These are phyloP conservation scores for Metallyticus violacea DNA, from an alignment of 2,888 invertebrate genomes.

Conservation along the genomic window DNA sequence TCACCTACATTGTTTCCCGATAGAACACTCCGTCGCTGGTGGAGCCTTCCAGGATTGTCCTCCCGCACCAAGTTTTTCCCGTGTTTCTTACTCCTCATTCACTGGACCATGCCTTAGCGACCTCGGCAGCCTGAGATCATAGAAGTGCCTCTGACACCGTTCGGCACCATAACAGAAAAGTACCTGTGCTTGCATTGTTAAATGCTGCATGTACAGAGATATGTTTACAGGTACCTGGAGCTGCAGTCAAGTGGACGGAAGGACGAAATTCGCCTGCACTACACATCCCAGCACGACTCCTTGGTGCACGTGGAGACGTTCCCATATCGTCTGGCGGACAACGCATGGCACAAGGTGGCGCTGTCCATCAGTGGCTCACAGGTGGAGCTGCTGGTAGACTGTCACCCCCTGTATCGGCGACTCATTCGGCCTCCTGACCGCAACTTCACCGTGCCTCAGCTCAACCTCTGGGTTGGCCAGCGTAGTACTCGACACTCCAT, in stretches of 20 bases:
- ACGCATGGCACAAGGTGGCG: constrained; percentile 84
- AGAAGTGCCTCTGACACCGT: no score
- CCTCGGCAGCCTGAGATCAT: no score
- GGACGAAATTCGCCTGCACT: constrained; percentile 82
- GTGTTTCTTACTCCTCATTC: no score
- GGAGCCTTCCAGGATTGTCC: no score
- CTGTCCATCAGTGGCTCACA: constrained; percentile 79
- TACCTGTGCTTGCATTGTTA: no score
- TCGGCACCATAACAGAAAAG: no score
- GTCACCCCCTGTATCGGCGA: constrained; percentile 80
- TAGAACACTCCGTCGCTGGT: no score
- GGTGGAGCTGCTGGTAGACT: constrained; percentile 82
- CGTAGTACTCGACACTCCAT: constrained; percentile 79
- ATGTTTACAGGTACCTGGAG: constrained; percentile 73
- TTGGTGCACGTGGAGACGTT: constrained; percentile 78
- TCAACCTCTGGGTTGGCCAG: constrained; percentile 83
- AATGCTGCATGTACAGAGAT: no score
- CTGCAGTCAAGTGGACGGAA: constrained; percentile 86
- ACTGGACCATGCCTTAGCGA: no score
- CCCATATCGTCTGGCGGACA: constrained; percentile 82
- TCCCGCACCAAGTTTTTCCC: no score
- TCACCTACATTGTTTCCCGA: no score
- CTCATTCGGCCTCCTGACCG: constrained; percentile 67
- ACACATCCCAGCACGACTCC: constrained; percentile 59
- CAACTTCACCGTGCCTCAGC: constrained; percentile 70